Conservation (phyloP, 30 jellyfish, hydroid and myxozoan genomes). For the Aurelia coerulea region DNA sequence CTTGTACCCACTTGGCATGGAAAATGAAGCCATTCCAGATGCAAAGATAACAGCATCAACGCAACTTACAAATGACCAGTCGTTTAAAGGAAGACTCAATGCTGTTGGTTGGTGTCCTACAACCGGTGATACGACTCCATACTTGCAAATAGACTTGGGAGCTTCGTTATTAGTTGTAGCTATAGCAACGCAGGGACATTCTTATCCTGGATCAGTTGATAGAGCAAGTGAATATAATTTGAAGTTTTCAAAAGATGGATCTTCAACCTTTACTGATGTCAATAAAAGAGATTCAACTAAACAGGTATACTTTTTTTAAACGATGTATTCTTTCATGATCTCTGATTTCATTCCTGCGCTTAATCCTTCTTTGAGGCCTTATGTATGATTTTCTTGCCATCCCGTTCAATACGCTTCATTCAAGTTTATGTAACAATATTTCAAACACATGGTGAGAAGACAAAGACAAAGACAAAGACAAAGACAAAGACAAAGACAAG, state of each 20-base stretch:
- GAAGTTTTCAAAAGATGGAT: neutral
- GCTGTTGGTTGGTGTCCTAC: neutral
- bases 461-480: too few species aligned
- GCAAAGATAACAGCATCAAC: slow-evolving; percentile 3
- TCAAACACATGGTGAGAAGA: too few species aligned
- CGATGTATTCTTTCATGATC: too few species aligned
- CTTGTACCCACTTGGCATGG: neutral
- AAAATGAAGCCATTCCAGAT: neutral
- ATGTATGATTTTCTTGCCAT: too few species aligned
- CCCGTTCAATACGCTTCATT: too few species aligned
- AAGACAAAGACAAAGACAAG: too few species aligned
- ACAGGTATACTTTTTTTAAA: neutral
- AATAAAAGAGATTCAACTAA: neutral
- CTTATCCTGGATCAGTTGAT: neutral
- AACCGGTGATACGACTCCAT: neutral
- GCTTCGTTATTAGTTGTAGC: neutral
- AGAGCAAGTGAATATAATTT: neutral
- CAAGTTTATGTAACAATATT: too few species aligned
- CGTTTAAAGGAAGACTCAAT: slow-evolving; percentile 8
- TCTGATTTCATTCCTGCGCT: too few species aligned
- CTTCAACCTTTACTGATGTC: neutral
- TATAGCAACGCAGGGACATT: slow-evolving; percentile 1
- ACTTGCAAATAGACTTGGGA: neutral
- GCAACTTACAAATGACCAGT: neutral
- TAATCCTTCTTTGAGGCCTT: too few species aligned